Evolutionary conservation across 2,113 vertebrate species (phyloP).

Genomic region (Apus apus): DNA sequence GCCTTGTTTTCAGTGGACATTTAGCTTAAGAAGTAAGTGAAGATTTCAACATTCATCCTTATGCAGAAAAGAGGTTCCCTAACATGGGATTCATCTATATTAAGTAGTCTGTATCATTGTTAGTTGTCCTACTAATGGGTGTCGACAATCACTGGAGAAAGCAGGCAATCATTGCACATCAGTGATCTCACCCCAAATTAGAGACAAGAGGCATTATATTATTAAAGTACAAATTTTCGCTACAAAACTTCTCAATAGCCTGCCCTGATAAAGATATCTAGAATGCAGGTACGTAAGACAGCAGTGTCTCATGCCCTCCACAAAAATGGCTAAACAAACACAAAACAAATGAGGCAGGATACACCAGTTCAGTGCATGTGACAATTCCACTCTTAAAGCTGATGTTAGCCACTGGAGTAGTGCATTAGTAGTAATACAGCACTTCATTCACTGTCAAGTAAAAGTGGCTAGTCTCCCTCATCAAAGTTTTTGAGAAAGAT

Average conservation of each 20-base stretch:
- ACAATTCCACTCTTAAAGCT: not conserved
- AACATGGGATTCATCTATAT: not conserved
- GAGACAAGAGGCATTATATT: not conserved
- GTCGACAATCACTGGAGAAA: not conserved
- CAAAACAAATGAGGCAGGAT: not conserved
- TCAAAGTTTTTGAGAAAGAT: not conserved
- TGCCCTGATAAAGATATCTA: not conserved
- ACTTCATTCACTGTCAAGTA: not conserved
- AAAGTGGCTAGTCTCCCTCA: not conserved
- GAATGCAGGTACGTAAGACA: not conserved
- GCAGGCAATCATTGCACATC: not conserved
- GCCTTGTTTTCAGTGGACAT: not conserved
- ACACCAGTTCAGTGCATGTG: not conserved
- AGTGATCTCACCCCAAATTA: not conserved
- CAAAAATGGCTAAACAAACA: not conserved
- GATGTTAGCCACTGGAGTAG: not conserved
- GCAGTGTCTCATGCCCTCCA: not conserved
- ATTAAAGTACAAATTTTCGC: not conserved
- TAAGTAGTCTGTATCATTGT: not conserved
- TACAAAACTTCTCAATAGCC: not conserved
- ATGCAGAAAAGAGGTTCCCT: not conserved
- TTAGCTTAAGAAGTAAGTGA: not conserved
- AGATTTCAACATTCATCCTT: not conserved
- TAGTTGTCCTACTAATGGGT: not conserved
- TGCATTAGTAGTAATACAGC: not conserved